phyloP scores from a whole-genome alignment of 2,888 invertebrate species.

The Notodonta ziczac region DNA sequence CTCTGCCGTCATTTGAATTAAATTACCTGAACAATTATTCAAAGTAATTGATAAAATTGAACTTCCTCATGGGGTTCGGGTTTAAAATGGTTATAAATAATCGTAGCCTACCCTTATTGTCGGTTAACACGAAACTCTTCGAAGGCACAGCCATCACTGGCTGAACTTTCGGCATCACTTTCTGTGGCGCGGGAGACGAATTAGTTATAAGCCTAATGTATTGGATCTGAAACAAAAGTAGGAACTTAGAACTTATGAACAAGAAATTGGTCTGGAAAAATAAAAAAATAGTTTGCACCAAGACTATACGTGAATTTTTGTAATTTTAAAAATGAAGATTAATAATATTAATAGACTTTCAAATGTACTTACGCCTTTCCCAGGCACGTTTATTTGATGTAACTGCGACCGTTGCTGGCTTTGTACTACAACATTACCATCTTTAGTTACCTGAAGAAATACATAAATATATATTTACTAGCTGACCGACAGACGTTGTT shows the following conservation, averaged over 20 bases:
- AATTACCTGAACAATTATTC: slow-evolving; percentile 54
- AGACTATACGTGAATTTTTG: too few relatives aligned
- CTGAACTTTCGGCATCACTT: slow-evolving; percentile 30
- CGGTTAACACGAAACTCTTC: slow-evolving; percentile 67
- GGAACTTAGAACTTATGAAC: too few relatives aligned
- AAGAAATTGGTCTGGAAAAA: too few relatives aligned
- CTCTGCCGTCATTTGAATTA: slow-evolving; percentile 64
- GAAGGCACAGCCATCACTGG: slow-evolving; percentile 38
- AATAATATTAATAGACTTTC: neutral
- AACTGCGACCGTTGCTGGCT: slow-evolving; percentile 77
- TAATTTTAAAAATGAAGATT: neutral
- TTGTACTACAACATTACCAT: slow-evolving; percentile 49
- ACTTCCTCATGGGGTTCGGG: too few relatives aligned
- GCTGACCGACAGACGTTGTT: too few relatives aligned
- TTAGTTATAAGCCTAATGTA: slow-evolving; percentile 89
- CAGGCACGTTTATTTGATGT: slow-evolving; percentile 90
- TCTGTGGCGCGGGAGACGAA: slow-evolving; percentile 49
- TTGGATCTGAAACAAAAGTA: slow-evolving; percentile 80
- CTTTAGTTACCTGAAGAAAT: slow-evolving; percentile 54
- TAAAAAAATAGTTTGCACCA: too few relatives aligned
- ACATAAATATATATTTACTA: neutral
- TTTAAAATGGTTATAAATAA: neutral
- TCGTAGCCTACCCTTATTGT: slow-evolving; percentile 59
- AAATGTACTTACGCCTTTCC: slow-evolving; percentile 84
- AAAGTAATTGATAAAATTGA: too few relatives aligned